phyloP scores from a whole-genome alignment of 2,113 vertebrate species.

The Python bivittatus region DNA sequence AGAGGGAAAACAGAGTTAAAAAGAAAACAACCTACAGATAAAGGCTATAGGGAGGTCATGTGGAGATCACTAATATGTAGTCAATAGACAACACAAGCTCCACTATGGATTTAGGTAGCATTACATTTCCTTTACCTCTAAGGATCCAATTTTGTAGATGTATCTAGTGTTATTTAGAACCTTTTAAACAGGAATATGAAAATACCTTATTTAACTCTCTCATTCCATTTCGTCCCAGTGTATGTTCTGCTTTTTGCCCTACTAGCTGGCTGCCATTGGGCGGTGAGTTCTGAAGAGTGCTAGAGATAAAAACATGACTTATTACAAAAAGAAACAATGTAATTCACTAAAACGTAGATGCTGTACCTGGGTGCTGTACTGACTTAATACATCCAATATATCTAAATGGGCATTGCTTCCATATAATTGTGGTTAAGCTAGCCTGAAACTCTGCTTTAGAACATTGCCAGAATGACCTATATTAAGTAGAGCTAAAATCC shows the following conservation, averaged over 20 bases:
- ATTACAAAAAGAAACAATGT: neutral
- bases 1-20: neutral
- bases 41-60: neutral
- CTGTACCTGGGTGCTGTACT: neutral
- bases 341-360: neutral
- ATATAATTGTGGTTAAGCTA: neutral
- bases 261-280: neutral
- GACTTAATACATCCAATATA: neutral
- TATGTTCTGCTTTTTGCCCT: neutral
- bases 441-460: neutral
- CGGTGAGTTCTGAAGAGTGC: neutral
- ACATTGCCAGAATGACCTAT: neutral
- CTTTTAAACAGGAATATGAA: neutral
- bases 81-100: neutral
- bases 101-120: neutral
- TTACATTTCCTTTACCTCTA: neutral
- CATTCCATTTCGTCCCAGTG: neutral
- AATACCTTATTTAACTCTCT: neutral
- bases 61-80: neutral
- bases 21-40: slow-evolving; percentile 9
- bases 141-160: neutral
- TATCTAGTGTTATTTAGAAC: neutral
- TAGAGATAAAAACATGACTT: neutral
- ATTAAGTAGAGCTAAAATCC: neutral
- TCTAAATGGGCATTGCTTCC: neutral